Evolutionary conservation across 2,113 vertebrate genomes (phyloP).

Genomic region (Heterocephalus glaber): DNA sequence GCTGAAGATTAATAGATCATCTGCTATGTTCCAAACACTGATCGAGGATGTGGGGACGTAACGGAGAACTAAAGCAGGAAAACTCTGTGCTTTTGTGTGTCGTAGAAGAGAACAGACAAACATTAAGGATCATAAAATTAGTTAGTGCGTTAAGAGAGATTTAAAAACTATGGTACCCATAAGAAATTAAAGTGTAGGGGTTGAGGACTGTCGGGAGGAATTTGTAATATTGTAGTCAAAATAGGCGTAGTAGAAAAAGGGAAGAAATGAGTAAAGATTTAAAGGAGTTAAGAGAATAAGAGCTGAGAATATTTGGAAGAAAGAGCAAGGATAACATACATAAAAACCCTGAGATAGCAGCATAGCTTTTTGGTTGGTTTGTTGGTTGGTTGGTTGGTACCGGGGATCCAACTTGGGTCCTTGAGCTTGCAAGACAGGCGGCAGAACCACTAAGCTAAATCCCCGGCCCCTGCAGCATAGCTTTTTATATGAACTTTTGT

Average conservation of each 20-base stretch:
- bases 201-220: neutral
- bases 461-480: too few relatives aligned
- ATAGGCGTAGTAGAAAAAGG: neutral
- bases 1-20: neutral
- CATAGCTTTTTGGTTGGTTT: neutral
- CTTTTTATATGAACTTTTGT: neutral
- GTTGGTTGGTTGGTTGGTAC: too few relatives aligned
- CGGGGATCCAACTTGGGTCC: too few relatives aligned
- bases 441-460: too few relatives aligned
- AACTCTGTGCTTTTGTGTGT: neutral
- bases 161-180: neutral
- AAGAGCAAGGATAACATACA: neutral
- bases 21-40: neutral
- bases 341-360: neutral
- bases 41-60: too few relatives aligned
- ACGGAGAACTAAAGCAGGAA: neutral
- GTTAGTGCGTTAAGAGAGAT: neutral
- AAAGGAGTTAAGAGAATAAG: neutral
- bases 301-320: neutral
- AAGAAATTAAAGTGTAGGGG: neutral
- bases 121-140: neutral
- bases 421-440: too few relatives aligned
- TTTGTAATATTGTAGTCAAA: neutral
- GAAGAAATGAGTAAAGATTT: neutral
- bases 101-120: neutral